Evolutionary conservation across 1,140 invertebrate species (phyloP).

Genomic region (Caenorhabditis tropicalis): DNA sequence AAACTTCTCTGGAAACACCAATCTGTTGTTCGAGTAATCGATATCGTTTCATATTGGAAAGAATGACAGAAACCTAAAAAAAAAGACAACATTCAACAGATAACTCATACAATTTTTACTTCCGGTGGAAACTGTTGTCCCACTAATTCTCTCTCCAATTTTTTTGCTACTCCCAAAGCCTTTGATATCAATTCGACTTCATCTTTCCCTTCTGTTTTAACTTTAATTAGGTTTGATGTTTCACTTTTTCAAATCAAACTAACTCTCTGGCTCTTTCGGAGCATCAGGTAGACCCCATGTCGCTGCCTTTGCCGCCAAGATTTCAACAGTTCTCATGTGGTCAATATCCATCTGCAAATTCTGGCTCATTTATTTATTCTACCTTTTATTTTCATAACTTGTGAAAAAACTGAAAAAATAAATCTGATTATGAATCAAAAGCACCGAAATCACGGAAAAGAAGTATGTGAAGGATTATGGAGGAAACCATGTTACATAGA

Average conservation of each 20-base stretch:
- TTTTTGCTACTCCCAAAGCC: background rate
- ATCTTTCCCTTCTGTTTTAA: background rate
- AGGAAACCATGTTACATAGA: background rate
- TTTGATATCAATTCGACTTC: slow-evolving; percentile 8
- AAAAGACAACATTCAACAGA: background rate
- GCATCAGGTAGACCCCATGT: slow-evolving; percentile 11
- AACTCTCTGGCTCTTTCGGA: background rate
- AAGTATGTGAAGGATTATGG: too few relatives aligned
- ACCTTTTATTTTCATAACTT: too few relatives aligned
- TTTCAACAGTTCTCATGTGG: slow-evolving; percentile 46
- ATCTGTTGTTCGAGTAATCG: slow-evolving; percentile 30
- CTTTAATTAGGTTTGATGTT: background rate
- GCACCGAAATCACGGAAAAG: too few relatives aligned
- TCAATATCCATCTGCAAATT: slow-evolving; percentile 11
- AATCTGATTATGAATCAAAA: too few relatives aligned
- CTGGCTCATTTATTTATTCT: background rate
- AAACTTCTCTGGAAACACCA: slow-evolving; percentile 16
- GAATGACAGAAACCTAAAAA: background rate
- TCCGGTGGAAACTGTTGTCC: slow-evolving; percentile 38
- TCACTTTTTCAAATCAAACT: background rate
- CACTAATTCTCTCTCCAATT: background rate
- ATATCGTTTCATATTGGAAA: slow-evolving; percentile 41
- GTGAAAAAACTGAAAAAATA: background rate
- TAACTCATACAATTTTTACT: background rate
- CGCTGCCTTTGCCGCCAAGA: slow-evolving; percentile 28